Evolutionary conservation across 64 coral and sea anemone genomes (phyloP), one percentile per base, ranked within the genome.

Genomic region (Actinia equina): DNA sequence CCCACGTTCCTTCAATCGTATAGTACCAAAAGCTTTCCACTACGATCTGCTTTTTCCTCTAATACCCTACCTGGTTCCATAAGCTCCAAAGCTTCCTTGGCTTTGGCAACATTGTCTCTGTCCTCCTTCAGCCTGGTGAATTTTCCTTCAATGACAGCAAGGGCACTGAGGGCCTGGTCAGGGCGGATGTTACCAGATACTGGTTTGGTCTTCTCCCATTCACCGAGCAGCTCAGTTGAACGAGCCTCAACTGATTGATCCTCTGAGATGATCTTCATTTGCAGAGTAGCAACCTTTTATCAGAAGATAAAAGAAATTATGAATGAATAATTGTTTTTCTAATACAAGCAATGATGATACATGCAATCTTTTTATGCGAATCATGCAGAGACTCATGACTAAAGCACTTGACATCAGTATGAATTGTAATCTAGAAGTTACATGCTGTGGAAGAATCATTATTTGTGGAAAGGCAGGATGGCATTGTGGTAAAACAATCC

Each of bases 261-360:
- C 52, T 99, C 97, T 16, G 97, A 92, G 83, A 99, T 99, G 93
- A 99, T 99, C 78, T 99, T 99, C 87, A 99, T 95, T 58, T 99
- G 97, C 79, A 99, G 81, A 7, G 93, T 99, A 5, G 97, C 91
- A 30, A 99, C 97, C 96, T 98, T 53, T 5, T 62, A 43, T 79
- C 44, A 86, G 7, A 20, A 56, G 54, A 56, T 56, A 1, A 56
- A 49, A 49, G 45, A 56, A 15, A 56, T 7, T 53, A 53, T 53
- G 11, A 53, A n/a, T n/a, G n/a, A n/a, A n/a, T n/a, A n/a, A n/a
- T n/a, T n/a, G n/a, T n/a, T n/a, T 53, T 49, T 4, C 45, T 49
- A 49, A 49, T 49, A 49, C 2, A 49, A 4, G 45, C 7, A 49
- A 49, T 49, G 45, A 49, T 7, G 7, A 49, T 49, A 49, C n/a